Base-by-base conservation (phyloP, 2,888 invertebrate species). In the Dichetophora obliterata region DNA sequence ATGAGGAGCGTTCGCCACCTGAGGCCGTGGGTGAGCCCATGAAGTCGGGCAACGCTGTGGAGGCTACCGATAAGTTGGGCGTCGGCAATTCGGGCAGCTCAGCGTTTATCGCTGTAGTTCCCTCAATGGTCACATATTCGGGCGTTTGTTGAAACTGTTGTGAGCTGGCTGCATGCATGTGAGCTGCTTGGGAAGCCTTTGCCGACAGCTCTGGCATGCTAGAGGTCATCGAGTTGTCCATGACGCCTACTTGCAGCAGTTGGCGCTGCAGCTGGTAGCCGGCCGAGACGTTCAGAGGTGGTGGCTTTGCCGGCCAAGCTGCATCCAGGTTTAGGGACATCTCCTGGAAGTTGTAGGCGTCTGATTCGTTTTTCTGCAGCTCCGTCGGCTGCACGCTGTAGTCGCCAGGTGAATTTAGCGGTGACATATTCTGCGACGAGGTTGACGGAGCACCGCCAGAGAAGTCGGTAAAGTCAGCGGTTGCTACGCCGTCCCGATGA, bases 181-280 rank as follows among this genome's bases (percentile, higher is more conserved):
- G 81, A 63, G 80, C 77, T 79, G 81, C 82, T 78, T 78, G 78
- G 82, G 79, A 78, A 76, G 82, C 82, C 74, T 80, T 80, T 80
- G 79, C 80, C 19, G 85, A 83, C 68, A 93, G 85, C 86, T 93
- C 93, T 3, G 92, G 93, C 92, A 93, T 92, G 72, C 92, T 92
- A 19, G 92, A 91, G 5, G 88, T 85, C 81, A 88, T 85, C 9
- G 87, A 82, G 68, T 86, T 86, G 77, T 90, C 90, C 77, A 88
- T 85, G 71, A 83, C 82, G 54, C 65, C 37, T n/a, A 85, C 82
- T 50, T 87, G 86, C 48, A 87, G 87, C 69, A 88, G 78, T 79
- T 86, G 86, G 19, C 43, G 52, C 34, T 63, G 34, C 50, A 85
- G 77, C 77, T 84, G 88, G 79, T 85, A 86, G 80, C 84, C 84